These are phyloP conservation scores for Lycopodina hypogea DNA, from an alignment of 37 sponge, comb jelly and placozoan genomes.

Conservation along the genomic window DNA sequence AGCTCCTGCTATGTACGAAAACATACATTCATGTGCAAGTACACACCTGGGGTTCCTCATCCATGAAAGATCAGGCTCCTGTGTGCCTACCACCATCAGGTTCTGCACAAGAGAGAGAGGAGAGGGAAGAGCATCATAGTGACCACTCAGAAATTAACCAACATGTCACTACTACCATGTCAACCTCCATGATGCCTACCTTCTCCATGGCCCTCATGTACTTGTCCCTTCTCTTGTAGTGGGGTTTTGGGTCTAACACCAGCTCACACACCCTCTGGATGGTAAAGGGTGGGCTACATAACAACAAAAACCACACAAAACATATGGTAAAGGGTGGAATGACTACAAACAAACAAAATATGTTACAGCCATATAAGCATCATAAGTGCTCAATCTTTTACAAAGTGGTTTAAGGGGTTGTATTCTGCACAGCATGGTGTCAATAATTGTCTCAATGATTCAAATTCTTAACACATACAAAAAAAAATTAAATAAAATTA, in stretches of 20 bases:
- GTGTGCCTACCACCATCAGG: constrained; percentile 58
- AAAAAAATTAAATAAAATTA: too few relatives aligned
- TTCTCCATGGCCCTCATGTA: constrained; percentile 88
- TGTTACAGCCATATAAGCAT: neutral
- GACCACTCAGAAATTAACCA: neutral
- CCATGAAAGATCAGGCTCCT: constrained; percentile 67
- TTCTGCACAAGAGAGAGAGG: constrained; percentile 16
- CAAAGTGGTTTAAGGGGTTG: constrained; percentile 4
- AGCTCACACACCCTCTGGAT: constrained; percentile 95
- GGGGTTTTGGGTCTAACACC: constrained; percentile 73
- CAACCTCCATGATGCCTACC: constrained; percentile 38
- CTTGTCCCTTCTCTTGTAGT: constrained; percentile 77
- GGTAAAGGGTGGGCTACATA: constrained; percentile 92
- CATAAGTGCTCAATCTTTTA: neutral
- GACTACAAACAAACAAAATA: neutral
- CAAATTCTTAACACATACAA: too few relatives aligned
- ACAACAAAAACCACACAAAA: neutral
- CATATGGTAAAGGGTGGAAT: neutral
- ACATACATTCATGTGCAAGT: too few relatives aligned
- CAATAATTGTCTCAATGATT: too few relatives aligned
- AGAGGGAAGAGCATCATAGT: neutral
- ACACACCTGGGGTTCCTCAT: constrained; percentile 59
- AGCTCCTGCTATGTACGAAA: too few relatives aligned
- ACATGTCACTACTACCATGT: neutral
- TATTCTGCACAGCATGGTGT: too few relatives aligned